Percentiles rank a stretch among this genome's conserved stretches.
These are phyloP conservation scores for Cervus canadensis DNA, from an alignment of 2,113 vertebrate genomes.

Conservation along the genomic window DNA sequence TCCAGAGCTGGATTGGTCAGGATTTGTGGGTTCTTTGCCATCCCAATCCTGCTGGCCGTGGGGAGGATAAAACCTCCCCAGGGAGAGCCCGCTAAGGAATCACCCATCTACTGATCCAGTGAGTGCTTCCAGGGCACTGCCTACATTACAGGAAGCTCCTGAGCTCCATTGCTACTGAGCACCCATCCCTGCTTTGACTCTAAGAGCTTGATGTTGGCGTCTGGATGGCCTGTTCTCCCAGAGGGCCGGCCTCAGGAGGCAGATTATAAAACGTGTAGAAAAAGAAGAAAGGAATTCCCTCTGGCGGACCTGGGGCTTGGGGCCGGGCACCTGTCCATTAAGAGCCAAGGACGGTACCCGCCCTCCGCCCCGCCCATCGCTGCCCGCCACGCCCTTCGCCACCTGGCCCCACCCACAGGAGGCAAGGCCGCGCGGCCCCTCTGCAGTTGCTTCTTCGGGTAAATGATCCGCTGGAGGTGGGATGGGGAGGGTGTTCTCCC, in stretches of 20 bases:
- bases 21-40: not conserved
- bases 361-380: fast-evolving
- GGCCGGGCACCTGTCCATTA: not conserved
- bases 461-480: fast-evolving
- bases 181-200: not conserved
- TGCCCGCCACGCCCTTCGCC: fast-evolving
- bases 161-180: fast-evolving
- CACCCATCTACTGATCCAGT: not conserved
- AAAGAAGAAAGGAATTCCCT: not conserved
- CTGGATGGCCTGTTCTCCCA: not conserved
- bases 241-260: not conserved
- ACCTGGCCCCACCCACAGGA: fast-evolving
- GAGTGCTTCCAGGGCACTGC: too few relatives aligned
- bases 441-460: not conserved
- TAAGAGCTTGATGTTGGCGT: not conserved
- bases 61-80: not conserved
- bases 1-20: not conserved
- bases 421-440: fast-evolving
- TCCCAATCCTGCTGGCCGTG: not conserved
- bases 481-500: fast-evolving
- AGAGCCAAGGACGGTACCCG: not conserved
- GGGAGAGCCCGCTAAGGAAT: not conserved
- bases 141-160: not conserved
- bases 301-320: not conserved
- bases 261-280: not conserved